Conservation (phyloP, 2,797 vertebrate species). For the Tragopan temminckii region DNA sequence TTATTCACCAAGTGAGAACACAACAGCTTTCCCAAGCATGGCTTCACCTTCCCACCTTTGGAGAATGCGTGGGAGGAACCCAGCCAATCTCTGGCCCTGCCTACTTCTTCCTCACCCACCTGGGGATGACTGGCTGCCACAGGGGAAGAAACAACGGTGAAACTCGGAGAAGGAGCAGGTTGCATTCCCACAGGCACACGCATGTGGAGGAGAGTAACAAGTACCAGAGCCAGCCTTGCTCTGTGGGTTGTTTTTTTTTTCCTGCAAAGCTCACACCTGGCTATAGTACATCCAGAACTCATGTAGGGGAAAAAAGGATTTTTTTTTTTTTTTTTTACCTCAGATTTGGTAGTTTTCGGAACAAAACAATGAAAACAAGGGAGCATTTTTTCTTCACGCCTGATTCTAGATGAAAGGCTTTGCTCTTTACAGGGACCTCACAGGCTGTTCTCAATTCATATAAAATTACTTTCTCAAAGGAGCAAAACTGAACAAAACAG, state of each 20-base stretch:
- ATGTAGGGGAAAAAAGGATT: neutral
- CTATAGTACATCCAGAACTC: neutral
- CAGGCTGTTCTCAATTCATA: neutral
- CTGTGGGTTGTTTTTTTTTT: no score
- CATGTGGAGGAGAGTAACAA: neutral
- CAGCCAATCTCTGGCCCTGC: neutral
- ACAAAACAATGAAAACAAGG: neutral
- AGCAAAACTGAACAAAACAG: neutral
- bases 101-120: neutral
- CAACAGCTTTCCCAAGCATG: accelerated
- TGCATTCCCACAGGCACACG: neutral
- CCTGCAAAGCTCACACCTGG: neutral
- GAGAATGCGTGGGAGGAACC: accelerated
- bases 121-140: no score
- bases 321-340: neutral
- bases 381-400: neutral
- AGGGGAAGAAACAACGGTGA: neutral
- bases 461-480: neutral
- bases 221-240: neutral
- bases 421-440: no score
- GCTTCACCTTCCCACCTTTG: neutral
- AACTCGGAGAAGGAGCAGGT: neutral
- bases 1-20: neutral
- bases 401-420: neutral
- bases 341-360: neutral